phyloP scores from a whole-genome alignment of 2,797 vertebrate species.

The Platyrinchus mystaceus region DNA sequence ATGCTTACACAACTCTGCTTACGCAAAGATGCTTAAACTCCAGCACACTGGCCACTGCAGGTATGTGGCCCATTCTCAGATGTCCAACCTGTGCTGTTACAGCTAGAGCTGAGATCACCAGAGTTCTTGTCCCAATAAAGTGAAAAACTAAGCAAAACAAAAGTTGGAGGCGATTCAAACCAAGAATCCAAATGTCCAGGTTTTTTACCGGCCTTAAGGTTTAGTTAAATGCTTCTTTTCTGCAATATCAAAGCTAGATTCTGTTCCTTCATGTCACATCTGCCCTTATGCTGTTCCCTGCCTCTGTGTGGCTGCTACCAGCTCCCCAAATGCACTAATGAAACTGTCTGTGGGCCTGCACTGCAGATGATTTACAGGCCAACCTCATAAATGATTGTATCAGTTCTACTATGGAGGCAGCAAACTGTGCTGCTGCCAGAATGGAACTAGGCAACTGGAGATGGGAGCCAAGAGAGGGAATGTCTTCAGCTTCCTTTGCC shows the following conservation, averaged over 20 bases:
- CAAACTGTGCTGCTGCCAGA: background rate
- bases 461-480: background rate
- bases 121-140: background rate
- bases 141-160: background rate
- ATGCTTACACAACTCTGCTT: background rate
- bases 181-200: background rate
- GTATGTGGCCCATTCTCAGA: background rate
- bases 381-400: background rate
- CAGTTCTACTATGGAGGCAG: background rate
- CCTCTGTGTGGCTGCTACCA: background rate
- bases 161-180: background rate
- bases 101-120: background rate
- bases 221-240: background rate
- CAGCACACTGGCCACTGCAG: background rate
- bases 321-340: background rate
- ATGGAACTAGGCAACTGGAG: background rate
- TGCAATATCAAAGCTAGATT: background rate
- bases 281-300: rapidly evolving
- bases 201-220: background rate
- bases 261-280: background rate
- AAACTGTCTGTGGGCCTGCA: background rate
- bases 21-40: too few species aligned
- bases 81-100: background rate
- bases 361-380: background rate
- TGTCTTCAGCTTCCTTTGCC: background rate